Evolutionary conservation across 2,797 vertebrate species (phyloP).

Genomic region (Anolis apletophallus): DNA sequence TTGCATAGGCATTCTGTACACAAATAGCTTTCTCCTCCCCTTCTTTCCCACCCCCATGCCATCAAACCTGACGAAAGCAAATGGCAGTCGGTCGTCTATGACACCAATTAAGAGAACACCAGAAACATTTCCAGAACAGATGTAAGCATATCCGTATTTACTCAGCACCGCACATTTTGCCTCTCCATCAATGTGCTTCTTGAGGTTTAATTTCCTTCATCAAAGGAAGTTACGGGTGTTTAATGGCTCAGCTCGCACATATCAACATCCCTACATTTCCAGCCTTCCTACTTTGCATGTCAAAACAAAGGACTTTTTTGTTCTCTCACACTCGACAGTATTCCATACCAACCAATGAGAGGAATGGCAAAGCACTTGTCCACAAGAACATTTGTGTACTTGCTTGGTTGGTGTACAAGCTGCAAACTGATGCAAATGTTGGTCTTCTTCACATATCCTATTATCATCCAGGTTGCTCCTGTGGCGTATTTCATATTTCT

Average conservation of each 20-base stretch:
- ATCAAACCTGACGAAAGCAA: neutral
- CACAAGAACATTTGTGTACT: too few species aligned
- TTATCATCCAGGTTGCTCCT: too few species aligned
- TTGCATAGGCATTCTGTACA: neutral
- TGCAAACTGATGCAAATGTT: too few species aligned
- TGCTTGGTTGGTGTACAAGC: too few species aligned
- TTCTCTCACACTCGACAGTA: too few species aligned
- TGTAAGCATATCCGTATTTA: neutral
- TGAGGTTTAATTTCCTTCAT: slow-evolving; percentile 16
- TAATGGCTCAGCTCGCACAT: slow-evolving; percentile 30
- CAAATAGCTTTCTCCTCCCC: neutral
- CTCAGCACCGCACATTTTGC: neutral
- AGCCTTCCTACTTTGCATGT: neutral
- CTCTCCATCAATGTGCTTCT: neutral
- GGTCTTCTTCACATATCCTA: too few species aligned
- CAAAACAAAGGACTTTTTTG: too few species aligned
- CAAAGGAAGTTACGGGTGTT: slow-evolving; percentile 30
- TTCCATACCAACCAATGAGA: too few species aligned
- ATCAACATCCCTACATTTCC: slow-evolving; percentile 1
- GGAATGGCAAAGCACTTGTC: too few species aligned
- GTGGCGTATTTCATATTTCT: too few species aligned
- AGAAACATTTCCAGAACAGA: neutral
- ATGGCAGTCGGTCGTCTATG: neutral
- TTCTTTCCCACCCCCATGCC: neutral
- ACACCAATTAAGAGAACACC: neutral